These are phyloP conservation scores for Mustela nigripes DNA, from an alignment of 2,113 vertebrate species.

Conservation along the genomic window DNA sequence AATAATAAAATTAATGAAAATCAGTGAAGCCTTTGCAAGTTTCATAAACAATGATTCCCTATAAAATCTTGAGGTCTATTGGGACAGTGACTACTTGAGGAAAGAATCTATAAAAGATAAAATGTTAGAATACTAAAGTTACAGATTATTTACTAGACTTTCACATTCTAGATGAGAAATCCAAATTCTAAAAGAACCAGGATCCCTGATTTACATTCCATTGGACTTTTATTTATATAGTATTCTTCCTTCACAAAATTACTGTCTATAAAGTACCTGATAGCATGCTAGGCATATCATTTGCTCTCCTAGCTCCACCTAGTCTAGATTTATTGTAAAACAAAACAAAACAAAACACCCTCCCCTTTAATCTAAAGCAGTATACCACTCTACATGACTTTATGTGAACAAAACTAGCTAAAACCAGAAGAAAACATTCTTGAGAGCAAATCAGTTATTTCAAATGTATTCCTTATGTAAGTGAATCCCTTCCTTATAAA, in stretches of 20 bases:
- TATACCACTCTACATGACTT: neutral
- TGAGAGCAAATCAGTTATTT: neutral
- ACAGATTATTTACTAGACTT: neutral
- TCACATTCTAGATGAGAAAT: neutral
- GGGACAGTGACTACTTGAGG: neutral
- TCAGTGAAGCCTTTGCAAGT: neutral
- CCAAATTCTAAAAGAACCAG: neutral
- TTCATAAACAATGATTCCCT: neutral
- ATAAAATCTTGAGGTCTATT: neutral
- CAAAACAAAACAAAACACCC: neutral
- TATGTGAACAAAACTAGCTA: neutral
- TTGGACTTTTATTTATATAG: neutral
- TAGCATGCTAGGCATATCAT: accelerated
- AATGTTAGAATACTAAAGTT: neutral
- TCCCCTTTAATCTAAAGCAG: neutral
- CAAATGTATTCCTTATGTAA: neutral
- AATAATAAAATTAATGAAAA: neutral
- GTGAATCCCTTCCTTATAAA: neutral
- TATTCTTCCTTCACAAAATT: neutral
- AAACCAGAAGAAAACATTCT: neutral
- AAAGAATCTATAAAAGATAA: neutral
- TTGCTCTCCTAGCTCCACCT: neutral
- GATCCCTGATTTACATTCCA: neutral
- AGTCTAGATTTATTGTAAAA: neutral
- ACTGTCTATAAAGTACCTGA: too few relatives aligned